Base-by-base conservation (phyloP, 2,888 invertebrate species). In the Matsumyia berberina region DNA sequence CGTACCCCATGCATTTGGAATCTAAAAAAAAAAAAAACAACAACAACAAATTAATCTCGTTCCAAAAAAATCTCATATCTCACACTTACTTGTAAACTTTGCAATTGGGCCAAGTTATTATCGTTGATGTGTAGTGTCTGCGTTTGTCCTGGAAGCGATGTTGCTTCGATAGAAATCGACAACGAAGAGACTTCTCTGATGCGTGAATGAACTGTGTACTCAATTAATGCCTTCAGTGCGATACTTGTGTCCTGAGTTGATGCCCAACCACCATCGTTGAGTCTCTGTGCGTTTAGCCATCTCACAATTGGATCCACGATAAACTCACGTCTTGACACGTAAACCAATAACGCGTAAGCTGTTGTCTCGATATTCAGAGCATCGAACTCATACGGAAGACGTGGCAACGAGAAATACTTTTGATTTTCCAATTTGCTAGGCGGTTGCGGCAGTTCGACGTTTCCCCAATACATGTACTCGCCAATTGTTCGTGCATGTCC, bases 1-100 rank as follows among this genome's bases (percentile, higher is more conserved):
- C 0, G 97, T 97, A 88, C 98, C 98, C 96, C 97, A 98, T 53
- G 98, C 98, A 89, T 96, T 95, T 0, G 97, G 97, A 90, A 98
- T 97, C 96, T 96, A 88, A n/a, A 88, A 86, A 24, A 12, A 31
- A n/a, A n/a, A n/a, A n/a, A n/a, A n/a, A n/a, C n/a, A n/a, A n/a
- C n/a, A n/a, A 2, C 37, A 19, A 5, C 7, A 0, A 69, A 51
- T 73, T 49, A 8, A 64, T n/a, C 17, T 19, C 15, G n/a, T 24
- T 6, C 6, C 15, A 42, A 4, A 4, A 2, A 9, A 49, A 24
- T 42, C 19, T 5, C 7, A 19, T n/a, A 33, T 9, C 49, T 19
- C 2, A 60, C 35, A 88, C 88, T 88, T 88, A 96, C 96, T 88
- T 97, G 95, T 76, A 97, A 94, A 85, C 93, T 94, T 92, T 97